A percentile compares a stretch with the other conserved stretches of the same genome.
Conservation (phyloP, 2,113 vertebrate species). For the Sakesphorus luctuosus region DNA sequence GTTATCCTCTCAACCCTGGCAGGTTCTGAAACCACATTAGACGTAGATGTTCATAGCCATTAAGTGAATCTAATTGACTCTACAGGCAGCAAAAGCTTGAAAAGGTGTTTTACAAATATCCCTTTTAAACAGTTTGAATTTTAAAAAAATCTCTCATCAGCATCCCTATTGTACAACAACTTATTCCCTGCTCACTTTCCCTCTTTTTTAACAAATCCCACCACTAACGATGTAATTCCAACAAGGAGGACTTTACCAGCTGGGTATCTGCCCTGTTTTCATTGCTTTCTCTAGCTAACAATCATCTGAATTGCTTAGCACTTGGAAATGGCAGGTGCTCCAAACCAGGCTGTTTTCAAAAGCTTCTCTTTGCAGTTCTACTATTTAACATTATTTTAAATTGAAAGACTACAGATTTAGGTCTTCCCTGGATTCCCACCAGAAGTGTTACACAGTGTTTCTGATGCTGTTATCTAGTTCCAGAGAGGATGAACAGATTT, state of each 20-base stretch:
- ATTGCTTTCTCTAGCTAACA: neutral
- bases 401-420: constrained; percentile 29
- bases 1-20: neutral
- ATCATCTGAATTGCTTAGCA: neutral
- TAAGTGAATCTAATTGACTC: constrained; percentile 37
- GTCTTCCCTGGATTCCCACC: constrained; percentile 38
- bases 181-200: neutral
- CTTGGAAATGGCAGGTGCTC: constrained; percentile 7
- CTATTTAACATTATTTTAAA: constrained; percentile 42
- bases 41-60: neutral
- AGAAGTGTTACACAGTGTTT: constrained; percentile 47
- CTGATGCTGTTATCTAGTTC: constrained; percentile 31
- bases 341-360: neutral
- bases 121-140: neutral
- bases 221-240: neutral
- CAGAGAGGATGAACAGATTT: constrained; percentile 50
- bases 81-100: neutral
- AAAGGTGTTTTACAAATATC: constrained; percentile 11
- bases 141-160: neutral
- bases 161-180: neutral
- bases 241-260: neutral
- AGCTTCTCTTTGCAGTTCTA: neutral
- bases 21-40: constrained; percentile 13
- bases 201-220: neutral
- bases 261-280: neutral